These are phyloP conservation scores for Spisula solida DNA, from an alignment of 2,888 invertebrate species.

Conservation along the genomic window DNA sequence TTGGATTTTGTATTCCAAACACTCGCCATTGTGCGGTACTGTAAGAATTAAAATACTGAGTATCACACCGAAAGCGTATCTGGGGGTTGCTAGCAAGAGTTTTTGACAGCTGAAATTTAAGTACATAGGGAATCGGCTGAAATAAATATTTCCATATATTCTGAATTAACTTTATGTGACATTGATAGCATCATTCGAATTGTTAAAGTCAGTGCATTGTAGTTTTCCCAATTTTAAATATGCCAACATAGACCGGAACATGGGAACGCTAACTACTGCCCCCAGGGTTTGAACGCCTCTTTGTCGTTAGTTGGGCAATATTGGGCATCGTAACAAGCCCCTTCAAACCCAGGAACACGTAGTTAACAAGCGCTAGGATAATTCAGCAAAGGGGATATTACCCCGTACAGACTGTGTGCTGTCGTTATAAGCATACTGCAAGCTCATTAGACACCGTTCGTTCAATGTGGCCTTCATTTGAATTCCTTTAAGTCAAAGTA, in stretches of 20 bases:
- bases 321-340: not conserved
- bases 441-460: not conserved
- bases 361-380: not conserved
- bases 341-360: not conserved
- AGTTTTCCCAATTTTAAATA: not conserved
- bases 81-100: not conserved
- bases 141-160: not conserved
- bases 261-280: no score
- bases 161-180: not conserved
- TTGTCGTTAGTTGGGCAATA: not conserved
- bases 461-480: constrained; percentile 10
- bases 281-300: not conserved
- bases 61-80: no score
- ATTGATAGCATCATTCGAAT: not conserved
- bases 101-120: not conserved
- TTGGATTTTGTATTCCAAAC: no score
- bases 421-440: not conserved
- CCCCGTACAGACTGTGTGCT: not conserved
- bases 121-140: not conserved
- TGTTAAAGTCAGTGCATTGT: not conserved
- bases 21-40: no score
- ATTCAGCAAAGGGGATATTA: constrained; percentile 2
- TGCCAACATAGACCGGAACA: not conserved
- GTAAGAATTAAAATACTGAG: no score
- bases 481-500: constrained; percentile 5